phyloP scores from a whole-genome alignment of 2,113 vertebrate genomes.

The Siniperca chuatsi region DNA sequence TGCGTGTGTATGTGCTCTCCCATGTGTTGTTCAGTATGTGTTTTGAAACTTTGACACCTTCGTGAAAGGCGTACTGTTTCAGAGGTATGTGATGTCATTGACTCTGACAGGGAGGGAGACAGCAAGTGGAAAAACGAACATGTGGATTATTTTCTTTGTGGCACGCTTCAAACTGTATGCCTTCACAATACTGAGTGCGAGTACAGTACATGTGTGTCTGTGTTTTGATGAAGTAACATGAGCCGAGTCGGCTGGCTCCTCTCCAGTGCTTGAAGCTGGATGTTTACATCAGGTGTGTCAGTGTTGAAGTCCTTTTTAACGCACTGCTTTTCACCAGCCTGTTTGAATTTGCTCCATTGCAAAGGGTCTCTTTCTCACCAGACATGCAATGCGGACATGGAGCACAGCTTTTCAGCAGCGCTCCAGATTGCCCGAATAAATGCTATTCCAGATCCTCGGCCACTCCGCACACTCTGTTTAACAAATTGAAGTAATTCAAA shows the following conservation, averaged over 20 bases:
- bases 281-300: constrained; percentile 66
- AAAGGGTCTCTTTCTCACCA: not conserved
- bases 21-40: constrained; percentile 18
- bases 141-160: constrained; percentile 36
- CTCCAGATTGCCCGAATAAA: constrained; percentile 11
- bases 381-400: not conserved
- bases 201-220: not conserved
- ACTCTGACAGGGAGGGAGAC: not conserved
- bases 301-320: constrained; percentile 22
- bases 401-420: not conserved
- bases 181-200: not conserved
- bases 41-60: constrained; percentile 37
- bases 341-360: not conserved
- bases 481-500: constrained; percentile 24
- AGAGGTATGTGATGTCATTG: constrained; percentile 37
- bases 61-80: constrained; percentile 40
- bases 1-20: not conserved
- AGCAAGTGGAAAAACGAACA: not conserved
- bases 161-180: constrained; percentile 22
- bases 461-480: not conserved
- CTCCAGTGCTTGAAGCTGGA: constrained; percentile 46
- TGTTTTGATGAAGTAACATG: constrained; percentile 55
- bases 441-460: constrained; percentile 14
- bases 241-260: constrained; percentile 33
- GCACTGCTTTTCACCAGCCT: constrained; percentile 1